These are phyloP conservation scores for Brotula barbata DNA, from an alignment of 2,797 vertebrate genomes.

Conservation along the genomic window DNA sequence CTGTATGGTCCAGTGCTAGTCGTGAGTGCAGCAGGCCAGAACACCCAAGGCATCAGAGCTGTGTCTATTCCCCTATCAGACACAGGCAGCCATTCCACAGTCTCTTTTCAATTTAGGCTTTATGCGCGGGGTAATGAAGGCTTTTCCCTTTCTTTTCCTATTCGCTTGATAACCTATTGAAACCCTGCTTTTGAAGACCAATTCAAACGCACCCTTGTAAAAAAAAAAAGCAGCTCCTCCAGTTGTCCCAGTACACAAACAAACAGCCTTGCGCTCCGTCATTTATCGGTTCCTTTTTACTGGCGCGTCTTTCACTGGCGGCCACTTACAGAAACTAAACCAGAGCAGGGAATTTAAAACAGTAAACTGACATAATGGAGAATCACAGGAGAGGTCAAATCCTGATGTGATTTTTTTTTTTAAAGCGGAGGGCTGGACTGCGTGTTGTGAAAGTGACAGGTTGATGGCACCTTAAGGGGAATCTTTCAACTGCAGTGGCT, in stretches of 20 bases:
- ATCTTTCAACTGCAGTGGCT: slow-evolving; percentile 33
- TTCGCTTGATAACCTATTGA: slow-evolving; percentile 71
- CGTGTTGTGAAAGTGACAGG: slow-evolving; percentile 20
- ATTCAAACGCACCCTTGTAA: slow-evolving; percentile 60
- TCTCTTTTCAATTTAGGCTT: slow-evolving; percentile 70
- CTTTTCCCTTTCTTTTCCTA: slow-evolving; percentile 64
- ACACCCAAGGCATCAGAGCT: slow-evolving; percentile 72
- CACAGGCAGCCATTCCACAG: slow-evolving; percentile 69
- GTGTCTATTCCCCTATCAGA: slow-evolving; percentile 69
- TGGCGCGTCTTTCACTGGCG: too few relatives aligned
- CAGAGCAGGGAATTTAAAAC: not conserved
- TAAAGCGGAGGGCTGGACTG: slow-evolving; percentile 2
- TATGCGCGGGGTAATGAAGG: slow-evolving; percentile 67
- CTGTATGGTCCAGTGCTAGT: slow-evolving; percentile 69
- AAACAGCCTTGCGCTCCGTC: slow-evolving; percentile 35
- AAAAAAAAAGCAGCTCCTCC: slow-evolving; percentile 53
- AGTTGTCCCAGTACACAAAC: slow-evolving; percentile 29
- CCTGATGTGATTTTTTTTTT: not conserved
- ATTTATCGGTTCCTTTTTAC: slow-evolving; percentile 24
- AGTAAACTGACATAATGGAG: slow-evolving; percentile 3
- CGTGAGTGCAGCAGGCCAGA: slow-evolving; percentile 71
- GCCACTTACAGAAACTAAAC: not conserved
- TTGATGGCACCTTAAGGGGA: slow-evolving; percentile 18
- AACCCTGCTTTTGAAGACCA: slow-evolving; percentile 62
- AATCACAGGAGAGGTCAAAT: slow-evolving; percentile 11